Conservation (phyloP, 1,140 invertebrate species). For the Heliconius hewitsoni region DNA sequence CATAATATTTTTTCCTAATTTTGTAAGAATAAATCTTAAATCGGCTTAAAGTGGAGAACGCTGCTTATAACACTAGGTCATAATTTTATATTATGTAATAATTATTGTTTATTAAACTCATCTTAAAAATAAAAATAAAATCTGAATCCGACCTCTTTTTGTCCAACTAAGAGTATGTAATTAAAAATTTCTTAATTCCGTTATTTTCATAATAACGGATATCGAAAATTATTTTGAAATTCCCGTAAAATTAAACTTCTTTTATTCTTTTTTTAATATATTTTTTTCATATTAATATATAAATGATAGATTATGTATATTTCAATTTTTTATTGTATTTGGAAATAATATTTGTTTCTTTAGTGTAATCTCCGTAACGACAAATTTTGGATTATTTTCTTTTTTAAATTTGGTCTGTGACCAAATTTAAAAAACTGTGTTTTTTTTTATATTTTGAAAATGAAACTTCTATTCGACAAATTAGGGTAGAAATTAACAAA, state of each 20-base stretch:
- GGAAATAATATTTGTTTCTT: neutral
- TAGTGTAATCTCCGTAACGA: neutral
- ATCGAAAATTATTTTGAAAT: neutral
- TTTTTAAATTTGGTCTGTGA: neutral
- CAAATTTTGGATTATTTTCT: neutral
- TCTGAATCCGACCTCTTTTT: neutral
- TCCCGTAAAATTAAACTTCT: neutral
- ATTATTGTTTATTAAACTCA: neutral
- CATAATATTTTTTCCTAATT: no score
- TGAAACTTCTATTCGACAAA: neutral
- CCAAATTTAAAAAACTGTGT: no score
- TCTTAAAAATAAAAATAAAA: neutral
- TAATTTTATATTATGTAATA: no score
- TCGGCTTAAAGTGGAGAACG: no score
- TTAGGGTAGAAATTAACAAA: neutral
- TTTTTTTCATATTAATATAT: neutral
- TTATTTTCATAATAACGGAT: constrained; percentile 3
- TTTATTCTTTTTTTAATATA: neutral
- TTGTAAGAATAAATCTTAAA: no score
- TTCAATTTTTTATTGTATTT: neutral
- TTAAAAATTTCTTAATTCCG: neutral
- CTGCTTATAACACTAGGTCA: no score
- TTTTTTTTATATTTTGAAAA: neutral
- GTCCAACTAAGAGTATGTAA: neutral
- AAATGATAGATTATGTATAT: neutral